Conservation (phyloP, 2,888 invertebrate species). For the Drosophila anomalata region DNA sequence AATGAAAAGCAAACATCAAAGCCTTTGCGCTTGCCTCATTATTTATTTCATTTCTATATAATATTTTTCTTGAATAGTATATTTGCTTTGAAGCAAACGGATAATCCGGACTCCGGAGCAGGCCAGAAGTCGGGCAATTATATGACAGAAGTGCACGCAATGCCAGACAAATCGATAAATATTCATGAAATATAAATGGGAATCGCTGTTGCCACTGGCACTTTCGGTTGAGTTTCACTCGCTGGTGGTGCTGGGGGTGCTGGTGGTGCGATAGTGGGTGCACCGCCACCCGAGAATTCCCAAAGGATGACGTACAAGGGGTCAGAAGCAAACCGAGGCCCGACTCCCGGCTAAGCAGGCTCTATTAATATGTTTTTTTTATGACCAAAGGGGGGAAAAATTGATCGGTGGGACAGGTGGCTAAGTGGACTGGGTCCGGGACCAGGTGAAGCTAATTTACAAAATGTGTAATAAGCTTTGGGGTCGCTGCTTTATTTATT, state of each 20-base stretch:
- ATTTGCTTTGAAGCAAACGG: slow-evolving; percentile 8
- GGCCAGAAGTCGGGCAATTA: slow-evolving; percentile 11
- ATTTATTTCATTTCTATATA: neutral
- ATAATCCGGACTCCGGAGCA: neutral
- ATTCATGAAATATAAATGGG: slow-evolving; percentile 72
- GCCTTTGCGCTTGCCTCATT: neutral
- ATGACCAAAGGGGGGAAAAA: slow-evolving; percentile 5
- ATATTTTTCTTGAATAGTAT: neutral
- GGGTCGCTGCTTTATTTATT: slow-evolving; percentile 33
- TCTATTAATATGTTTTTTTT: slow-evolving; percentile 38
- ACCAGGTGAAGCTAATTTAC: slow-evolving; percentile 53
- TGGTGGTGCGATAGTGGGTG: slow-evolving; percentile 34
- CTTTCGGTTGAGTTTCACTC: slow-evolving; percentile 46
- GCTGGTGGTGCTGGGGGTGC: slow-evolving; percentile 11
- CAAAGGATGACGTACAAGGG: slow-evolving; percentile 49
- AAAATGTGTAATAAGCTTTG: slow-evolving; percentile 59
- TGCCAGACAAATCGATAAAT: slow-evolving; percentile 70
- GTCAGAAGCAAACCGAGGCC: slow-evolving; percentile 24
- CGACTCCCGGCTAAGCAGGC: slow-evolving; percentile 11
- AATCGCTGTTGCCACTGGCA: slow-evolving; percentile 44
- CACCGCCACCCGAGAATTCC: slow-evolving; percentile 25
- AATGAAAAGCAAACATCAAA: neutral
- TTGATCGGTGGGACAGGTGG: slow-evolving; percentile 18
- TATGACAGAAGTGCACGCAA: slow-evolving; percentile 40
- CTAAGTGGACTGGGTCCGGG: neutral